A percentile compares a stretch with the other conserved stretches of the same genome.
Evolutionary conservation across 2,113 vertebrate species (phyloP).

Genomic region (Piliocolobus tephrosceles): DNA sequence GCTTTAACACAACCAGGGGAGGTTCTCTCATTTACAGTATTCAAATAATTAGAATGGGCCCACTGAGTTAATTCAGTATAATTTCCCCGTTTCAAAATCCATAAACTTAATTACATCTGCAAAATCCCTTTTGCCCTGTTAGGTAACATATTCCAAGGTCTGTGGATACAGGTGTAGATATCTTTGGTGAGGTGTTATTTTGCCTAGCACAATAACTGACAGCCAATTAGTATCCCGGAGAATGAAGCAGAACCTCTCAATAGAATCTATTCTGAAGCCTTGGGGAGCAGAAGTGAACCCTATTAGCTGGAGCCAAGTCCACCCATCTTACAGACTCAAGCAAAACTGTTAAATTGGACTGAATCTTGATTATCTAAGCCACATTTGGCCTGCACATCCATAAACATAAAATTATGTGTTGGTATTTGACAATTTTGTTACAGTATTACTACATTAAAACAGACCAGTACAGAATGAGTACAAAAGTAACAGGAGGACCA

Average conservation of each 20-base stretch:
- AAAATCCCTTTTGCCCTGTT: neutral
- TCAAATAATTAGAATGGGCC: neutral
- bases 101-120: neutral
- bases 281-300: neutral
- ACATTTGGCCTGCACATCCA: no score
- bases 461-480: neutral
- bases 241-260: neutral
- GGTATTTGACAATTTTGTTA: neutral
- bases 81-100: neutral
- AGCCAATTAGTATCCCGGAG: neutral
- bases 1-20: neutral
- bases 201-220: neutral
- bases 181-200: neutral
- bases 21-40: neutral
- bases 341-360: neutral
- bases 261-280: neutral
- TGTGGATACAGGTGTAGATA: neutral
- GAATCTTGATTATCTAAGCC: neutral
- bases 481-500: neutral
- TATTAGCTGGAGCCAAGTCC: neutral
- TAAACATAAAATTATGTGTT: neutral
- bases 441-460: neutral
- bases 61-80: neutral
- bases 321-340: neutral
- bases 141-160: neutral